phyloP scores from a whole-genome alignment of 1,140 invertebrate species.

The Latrodectus geometricus region DNA sequence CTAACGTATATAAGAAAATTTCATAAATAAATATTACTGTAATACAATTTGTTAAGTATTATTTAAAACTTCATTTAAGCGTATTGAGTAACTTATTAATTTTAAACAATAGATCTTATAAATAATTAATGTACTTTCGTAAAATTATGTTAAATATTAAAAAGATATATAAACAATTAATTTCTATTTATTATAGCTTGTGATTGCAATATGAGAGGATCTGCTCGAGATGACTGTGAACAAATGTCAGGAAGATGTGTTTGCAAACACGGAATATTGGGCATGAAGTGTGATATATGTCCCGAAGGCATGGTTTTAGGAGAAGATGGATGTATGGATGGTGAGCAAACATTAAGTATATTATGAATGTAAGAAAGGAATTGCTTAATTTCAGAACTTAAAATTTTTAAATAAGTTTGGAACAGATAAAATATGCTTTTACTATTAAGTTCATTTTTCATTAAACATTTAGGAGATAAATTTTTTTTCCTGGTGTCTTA shows the following conservation, averaged over 20 bases:
- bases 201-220: constrained; percentile 82
- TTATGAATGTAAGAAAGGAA: not conserved
- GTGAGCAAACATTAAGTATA: constrained; percentile 69
- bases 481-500: too few species aligned
- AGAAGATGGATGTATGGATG: constrained; percentile 81
- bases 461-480: too few species aligned
- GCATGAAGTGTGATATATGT: constrained; percentile 87
- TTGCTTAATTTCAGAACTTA: too few species aligned
- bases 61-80: too few species aligned
- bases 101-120: too few species aligned
- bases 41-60: too few species aligned
- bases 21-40: too few species aligned
- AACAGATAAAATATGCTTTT: not conserved
- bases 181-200: constrained; percentile 81
- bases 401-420: not conserved
- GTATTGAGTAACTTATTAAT: too few species aligned
- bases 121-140: too few species aligned
- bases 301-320: constrained; percentile 80
- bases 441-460: not conserved
- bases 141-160: too few species aligned
- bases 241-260: constrained; percentile 86
- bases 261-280: constrained; percentile 80
- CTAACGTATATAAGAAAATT: too few species aligned
- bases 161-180: too few species aligned
- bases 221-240: constrained; percentile 84